These are phyloP conservation scores for Baryphthengus martii DNA, from an alignment of 2,113 vertebrate genomes.

Conservation along the genomic window DNA sequence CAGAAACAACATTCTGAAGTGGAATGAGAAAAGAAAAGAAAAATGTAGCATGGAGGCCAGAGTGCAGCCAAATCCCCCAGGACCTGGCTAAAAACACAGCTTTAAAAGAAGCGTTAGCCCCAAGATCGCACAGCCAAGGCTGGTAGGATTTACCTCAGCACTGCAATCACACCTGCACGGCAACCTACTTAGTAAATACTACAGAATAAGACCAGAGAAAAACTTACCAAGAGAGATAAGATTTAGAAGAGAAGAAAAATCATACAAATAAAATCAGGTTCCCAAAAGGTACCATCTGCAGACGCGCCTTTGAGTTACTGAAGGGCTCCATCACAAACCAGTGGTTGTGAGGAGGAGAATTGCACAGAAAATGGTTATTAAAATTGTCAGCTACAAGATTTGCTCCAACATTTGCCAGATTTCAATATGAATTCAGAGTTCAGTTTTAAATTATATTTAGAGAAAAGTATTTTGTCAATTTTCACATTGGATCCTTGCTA, in stretches of 20 bases:
- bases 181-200: not conserved
- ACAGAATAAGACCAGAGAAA: not conserved
- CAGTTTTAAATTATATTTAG: not conserved
- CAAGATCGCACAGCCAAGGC: not conserved
- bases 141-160: not conserved
- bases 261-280: not conserved
- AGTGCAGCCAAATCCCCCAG: not conserved
- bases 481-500: not conserved
- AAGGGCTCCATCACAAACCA: not conserved
- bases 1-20: constrained; percentile 53
- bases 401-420: not conserved
- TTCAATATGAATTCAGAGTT: not conserved
- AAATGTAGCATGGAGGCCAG: not conserved
- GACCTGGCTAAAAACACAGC: not conserved
- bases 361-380: rapidly evolving
- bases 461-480: not conserved
- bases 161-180: not conserved
- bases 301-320: not conserved
- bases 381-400: not conserved
- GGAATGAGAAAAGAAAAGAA: constrained; percentile 6
- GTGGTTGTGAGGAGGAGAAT: not conserved
- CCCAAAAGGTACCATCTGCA: rapidly evolving
- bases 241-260: not conserved
- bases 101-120: not conserved
- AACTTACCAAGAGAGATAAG: not conserved